Percentiles rank a stretch among this genome's conserved stretches.
Conservation (phyloP, 2,888 invertebrate genomes). For the Caenorhabditis becei region DNA sequence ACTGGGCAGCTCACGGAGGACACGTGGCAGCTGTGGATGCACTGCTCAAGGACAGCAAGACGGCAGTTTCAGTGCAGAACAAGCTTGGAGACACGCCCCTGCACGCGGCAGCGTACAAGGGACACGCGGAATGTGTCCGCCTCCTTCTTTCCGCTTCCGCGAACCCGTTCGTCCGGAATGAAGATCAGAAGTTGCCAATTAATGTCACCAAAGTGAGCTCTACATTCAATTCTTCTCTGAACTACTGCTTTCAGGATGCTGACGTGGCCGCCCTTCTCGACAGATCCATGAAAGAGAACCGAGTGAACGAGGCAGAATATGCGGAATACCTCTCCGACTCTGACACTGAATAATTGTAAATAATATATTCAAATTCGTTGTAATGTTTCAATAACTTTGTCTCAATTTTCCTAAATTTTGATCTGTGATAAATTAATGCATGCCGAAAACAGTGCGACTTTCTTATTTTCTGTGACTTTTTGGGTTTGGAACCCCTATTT, state of each 20-base stretch:
- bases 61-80: slow-evolving; percentile 84
- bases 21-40: slow-evolving; percentile 85
- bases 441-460: too few relatives aligned
- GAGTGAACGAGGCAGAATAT: slow-evolving; percentile 64
- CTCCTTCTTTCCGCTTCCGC: slow-evolving; percentile 84
- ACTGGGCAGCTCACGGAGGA: slow-evolving; percentile 86
- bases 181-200: slow-evolving; percentile 84
- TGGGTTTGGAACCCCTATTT: not conserved
- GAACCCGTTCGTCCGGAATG: slow-evolving; percentile 84
- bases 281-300: slow-evolving; percentile 65
- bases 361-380: too few relatives aligned
- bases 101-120: slow-evolving; percentile 85
- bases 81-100: slow-evolving; percentile 86
- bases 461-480: not conserved
- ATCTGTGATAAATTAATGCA: not conserved
- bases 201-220: slow-evolving; percentile 84
- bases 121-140: slow-evolving; percentile 85
- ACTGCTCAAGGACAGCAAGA: slow-evolving; percentile 84
- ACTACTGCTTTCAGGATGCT: slow-evolving; percentile 54
- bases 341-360: slow-evolving; percentile 61
- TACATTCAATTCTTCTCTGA: too few relatives aligned
- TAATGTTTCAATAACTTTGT: too few relatives aligned
- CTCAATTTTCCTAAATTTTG: not conserved
- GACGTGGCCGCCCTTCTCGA: slow-evolving; percentile 68
- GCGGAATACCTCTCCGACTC: slow-evolving; percentile 71